A percentile compares a stretch with the other conserved stretches of the same genome.
Conservation (phyloP, 2,888 invertebrate species). For the Galerucella calmariensis region DNA sequence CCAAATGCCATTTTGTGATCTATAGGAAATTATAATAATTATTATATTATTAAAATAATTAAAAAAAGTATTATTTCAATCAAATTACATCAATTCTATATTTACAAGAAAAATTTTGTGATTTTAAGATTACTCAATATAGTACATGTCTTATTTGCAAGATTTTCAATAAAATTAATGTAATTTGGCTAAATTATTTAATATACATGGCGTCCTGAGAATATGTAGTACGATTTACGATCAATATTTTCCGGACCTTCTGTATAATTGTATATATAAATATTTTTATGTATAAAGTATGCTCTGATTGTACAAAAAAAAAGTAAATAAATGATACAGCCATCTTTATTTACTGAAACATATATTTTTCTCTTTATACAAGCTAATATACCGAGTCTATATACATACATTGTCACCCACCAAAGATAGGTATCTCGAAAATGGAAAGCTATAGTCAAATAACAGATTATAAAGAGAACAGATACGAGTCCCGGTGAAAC, state of each 20-base stretch:
- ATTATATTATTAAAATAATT: slow-evolving; percentile 11
- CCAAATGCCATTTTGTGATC: slow-evolving; percentile 43
- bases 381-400: background rate
- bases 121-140: too few species aligned
- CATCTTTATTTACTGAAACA: slow-evolving; percentile 53
- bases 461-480: too few species aligned
- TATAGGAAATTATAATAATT: slow-evolving; percentile 3
- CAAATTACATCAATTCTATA: background rate
- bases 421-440: too few species aligned
- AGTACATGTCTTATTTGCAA: too few species aligned
- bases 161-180: too few species aligned
- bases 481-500: too few species aligned
- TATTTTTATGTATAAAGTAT: slow-evolving; percentile 6
- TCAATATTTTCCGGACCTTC: too few species aligned
- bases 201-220: too few species aligned
- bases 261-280: background rate
- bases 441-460: too few species aligned
- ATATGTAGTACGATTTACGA: too few species aligned
- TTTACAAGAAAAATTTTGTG: background rate
- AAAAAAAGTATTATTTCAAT: slow-evolving; percentile 3
- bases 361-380: slow-evolving; percentile 11
- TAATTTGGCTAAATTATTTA: too few species aligned
- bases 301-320: slow-evolving; percentile 17
- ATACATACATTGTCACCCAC: too few species aligned
- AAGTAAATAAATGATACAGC: slow-evolving; percentile 56